Evolutionary conservation across 2,113 vertebrate genomes (phyloP).

Genomic region (Thinocorus orbignyianus): DNA sequence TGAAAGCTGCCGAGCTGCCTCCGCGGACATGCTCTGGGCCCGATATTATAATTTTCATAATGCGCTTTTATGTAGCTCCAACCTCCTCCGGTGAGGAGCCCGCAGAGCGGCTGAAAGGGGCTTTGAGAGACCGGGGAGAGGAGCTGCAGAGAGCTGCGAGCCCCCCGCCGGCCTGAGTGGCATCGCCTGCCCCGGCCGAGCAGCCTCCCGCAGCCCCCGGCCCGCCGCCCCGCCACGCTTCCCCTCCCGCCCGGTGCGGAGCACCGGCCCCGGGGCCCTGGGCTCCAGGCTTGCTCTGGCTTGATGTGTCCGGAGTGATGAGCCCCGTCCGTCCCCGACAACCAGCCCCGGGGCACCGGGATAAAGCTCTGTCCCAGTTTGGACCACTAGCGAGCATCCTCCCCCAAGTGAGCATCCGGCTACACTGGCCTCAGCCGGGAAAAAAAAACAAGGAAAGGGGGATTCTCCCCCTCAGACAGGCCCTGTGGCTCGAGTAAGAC

Average conservation of each 20-base stretch:
- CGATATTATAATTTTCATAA: constrained; percentile 88
- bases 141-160: constrained; percentile 68
- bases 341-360: neutral
- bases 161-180: constrained; percentile 79
- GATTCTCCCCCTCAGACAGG: neutral
- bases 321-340: neutral
- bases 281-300: neutral
- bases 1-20: constrained; percentile 77
- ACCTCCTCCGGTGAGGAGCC: constrained; percentile 82
- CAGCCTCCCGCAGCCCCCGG: neutral
- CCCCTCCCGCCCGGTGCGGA: neutral
- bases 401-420: neutral
- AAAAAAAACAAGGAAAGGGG: neutral
- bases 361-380: neutral
- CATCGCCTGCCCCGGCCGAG: constrained; percentile 72
- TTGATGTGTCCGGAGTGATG: fast-evolving
- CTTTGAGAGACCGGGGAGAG: constrained; percentile 76
- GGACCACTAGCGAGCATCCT: neutral
- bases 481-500: neutral
- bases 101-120: constrained; percentile 81
- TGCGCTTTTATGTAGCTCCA: constrained; percentile 82
- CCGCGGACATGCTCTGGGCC: constrained; percentile 76
- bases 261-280: neutral
- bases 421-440: neutral
- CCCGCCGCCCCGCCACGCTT: neutral